phyloP scores from a whole-genome alignment of 2,797 vertebrate species.

The Fringilla coelebs region DNA sequence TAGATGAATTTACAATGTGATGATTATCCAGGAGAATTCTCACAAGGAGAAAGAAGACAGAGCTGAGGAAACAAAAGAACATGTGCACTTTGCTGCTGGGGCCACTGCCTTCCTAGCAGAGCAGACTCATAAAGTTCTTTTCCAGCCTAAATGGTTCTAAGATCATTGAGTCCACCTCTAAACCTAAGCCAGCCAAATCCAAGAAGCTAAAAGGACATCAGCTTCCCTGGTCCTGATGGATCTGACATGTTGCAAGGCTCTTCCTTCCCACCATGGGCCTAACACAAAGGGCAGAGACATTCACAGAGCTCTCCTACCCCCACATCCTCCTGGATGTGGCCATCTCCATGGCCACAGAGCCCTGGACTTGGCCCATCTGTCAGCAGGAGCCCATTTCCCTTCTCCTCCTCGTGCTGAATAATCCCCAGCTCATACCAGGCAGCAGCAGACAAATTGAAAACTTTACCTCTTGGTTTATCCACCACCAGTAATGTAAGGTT shows the following conservation, averaged over 20 bases:
- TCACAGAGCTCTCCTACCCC: background rate
- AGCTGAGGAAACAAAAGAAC: background rate
- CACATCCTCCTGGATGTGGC: background rate
- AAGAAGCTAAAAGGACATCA: background rate
- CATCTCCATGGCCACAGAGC: background rate
- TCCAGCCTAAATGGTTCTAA: background rate
- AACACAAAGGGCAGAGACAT: background rate
- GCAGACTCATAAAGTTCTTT: background rate
- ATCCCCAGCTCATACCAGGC: background rate
- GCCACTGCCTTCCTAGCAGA: background rate
- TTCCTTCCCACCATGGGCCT: background rate
- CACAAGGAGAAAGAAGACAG: background rate
- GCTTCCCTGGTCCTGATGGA: background rate
- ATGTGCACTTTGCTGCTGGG: background rate
- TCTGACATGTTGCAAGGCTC: background rate
- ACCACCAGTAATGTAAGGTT: background rate
- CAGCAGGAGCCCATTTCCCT: background rate
- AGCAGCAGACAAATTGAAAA: constrained; percentile 28
- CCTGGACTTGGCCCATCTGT: background rate
- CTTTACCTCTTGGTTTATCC: background rate
- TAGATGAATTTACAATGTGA: background rate
- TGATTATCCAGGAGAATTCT: background rate
- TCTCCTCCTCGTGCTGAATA: background rate
- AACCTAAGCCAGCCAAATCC: background rate
- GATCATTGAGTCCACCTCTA: background rate